Base-by-base conservation (phyloP, 2,797 vertebrate species). In the Microcaecilia unicolor region DNA sequence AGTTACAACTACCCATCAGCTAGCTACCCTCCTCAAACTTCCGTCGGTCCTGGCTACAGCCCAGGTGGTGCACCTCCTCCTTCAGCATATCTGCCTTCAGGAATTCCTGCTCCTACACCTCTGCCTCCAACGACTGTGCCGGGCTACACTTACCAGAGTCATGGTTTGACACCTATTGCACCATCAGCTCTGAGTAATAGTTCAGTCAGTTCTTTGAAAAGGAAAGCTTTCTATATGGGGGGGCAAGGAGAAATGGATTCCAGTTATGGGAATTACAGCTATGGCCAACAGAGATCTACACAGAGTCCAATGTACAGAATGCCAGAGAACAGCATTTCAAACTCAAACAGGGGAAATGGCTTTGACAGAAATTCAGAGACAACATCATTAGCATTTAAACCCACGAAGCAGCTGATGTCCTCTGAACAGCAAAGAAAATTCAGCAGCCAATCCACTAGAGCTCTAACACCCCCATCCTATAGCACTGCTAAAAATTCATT, bases 141-240 rank as follows among this genome's bases (percentile, higher is more conserved):
- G 22, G 85, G 93, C 68, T 99, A 99, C 69, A 87, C 86, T 63
- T 99, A 97, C 81, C 93, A 97, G 78, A 83, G 91, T 51, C 94
- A 97, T 21, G 88, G 80, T 49, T 85, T 97, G 51, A 86, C 92
- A 0, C 93, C 96, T 23, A 92, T 98, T 9, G 87, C 92, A 1
- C 91, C 92, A 2, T 91, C 93, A 22, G 91, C 92, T 68, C 82
- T 98, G 76, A 87, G 89, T 48, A 92, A 92, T 73, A 94, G 85
- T 74, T 89, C 92, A 5, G 91, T 93, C 55, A 93, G 87, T 76
- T 94, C 93, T 53, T 88, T 99, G 70, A 99, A 99, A 84, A 86
- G 96, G 64, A 99, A 98, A 86, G 96, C 96, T 74, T 99, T 99
- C 82, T 99, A 97, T 60, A 99, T 99, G 94, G 90, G 89, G 55